These are phyloP conservation scores for Amphimallon solstitiale DNA, from an alignment of 2,888 invertebrate species.

Conservation along the genomic window DNA sequence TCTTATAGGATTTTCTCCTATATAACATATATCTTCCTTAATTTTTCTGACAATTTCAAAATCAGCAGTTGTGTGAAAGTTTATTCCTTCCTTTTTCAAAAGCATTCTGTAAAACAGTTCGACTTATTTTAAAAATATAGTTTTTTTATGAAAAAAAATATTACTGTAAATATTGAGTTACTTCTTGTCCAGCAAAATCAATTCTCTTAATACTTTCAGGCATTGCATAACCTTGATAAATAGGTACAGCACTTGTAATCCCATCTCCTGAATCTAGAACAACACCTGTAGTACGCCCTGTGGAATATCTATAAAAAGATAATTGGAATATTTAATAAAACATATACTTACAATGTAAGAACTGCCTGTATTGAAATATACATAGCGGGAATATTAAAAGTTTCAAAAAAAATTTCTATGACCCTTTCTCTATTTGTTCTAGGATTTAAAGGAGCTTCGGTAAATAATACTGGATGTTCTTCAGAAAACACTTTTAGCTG, in stretches of 20 bases:
- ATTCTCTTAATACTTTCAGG: slow-evolving; percentile 27
- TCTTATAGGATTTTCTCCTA: slow-evolving; percentile 20
- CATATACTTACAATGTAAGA: slow-evolving; percentile 30
- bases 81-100: slow-evolving; percentile 35
- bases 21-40: slow-evolving; percentile 37
- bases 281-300: slow-evolving; percentile 35
- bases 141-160: not conserved
- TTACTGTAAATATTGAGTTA: slow-evolving; percentile 36
- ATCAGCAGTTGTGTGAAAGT: slow-evolving; percentile 26
- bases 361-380: slow-evolving; percentile 32
- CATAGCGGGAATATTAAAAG: slow-evolving; percentile 34
- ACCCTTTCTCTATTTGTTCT: slow-evolving; percentile 30
- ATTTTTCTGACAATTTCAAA: slow-evolving; percentile 31
- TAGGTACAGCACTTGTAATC: slow-evolving; percentile 32
- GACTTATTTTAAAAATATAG: not conserved
- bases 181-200: slow-evolving; percentile 34
- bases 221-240: slow-evolving; percentile 39
- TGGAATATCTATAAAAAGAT: slow-evolving; percentile 31
- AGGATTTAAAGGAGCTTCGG: slow-evolving; percentile 34
- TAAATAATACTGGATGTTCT: slow-evolving; percentile 38
- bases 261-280: slow-evolving; percentile 38
- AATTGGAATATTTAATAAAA: not conserved
- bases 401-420: slow-evolving; percentile 37
- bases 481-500: slow-evolving; percentile 33
- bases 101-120: slow-evolving; percentile 1